Evolutionary conservation across 2,797 vertebrate species (phyloP).

Genomic region (Eidolon dupreanum): DNA sequence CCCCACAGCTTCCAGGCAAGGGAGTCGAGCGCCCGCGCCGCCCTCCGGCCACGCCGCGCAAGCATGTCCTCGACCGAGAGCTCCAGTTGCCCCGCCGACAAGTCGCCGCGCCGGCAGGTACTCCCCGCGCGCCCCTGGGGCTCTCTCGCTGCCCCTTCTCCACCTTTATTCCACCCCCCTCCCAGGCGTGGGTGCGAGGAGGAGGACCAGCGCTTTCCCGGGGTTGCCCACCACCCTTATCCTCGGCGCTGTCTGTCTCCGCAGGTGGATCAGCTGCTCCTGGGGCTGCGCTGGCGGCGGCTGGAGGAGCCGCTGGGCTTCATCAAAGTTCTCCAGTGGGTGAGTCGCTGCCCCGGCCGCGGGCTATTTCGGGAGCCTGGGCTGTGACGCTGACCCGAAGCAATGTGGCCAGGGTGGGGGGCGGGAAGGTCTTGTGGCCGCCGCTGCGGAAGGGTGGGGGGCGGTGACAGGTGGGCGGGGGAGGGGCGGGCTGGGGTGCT

Average conservation of each 20-base stretch:
- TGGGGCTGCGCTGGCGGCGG: conserved; percentile 89
- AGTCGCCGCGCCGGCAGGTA: conserved; percentile 82
- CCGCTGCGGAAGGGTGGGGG: background rate
- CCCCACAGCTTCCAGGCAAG: background rate
- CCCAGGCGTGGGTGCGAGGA: background rate
- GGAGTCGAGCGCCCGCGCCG: conserved; percentile 10
- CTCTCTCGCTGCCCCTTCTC: background rate
- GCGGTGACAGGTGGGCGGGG: conserved; percentile 66
- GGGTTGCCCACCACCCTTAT: background rate
- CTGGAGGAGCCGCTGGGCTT: conserved; percentile 95
- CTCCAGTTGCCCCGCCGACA: conserved; percentile 72
- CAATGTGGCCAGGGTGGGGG: conserved; percentile 46
- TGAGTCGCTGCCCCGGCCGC: conserved; percentile 81
- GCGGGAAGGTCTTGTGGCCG: conserved; percentile 30
- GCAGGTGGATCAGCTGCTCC: conserved; percentile 84
- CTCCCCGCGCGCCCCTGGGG: background rate
- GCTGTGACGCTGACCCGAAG: conserved; percentile 66
- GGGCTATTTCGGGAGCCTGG: conserved; percentile 71
- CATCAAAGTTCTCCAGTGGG: conserved; percentile 95
- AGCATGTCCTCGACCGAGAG: conserved; percentile 75
- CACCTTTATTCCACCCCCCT: background rate
- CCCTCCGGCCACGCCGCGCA: background rate
- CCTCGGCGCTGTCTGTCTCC: background rate
- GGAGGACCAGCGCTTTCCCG: background rate
- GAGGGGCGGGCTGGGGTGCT: conserved; percentile 15